Base-by-base conservation (phyloP, 2,888 invertebrate species). In the Cephalotes varians region DNA sequence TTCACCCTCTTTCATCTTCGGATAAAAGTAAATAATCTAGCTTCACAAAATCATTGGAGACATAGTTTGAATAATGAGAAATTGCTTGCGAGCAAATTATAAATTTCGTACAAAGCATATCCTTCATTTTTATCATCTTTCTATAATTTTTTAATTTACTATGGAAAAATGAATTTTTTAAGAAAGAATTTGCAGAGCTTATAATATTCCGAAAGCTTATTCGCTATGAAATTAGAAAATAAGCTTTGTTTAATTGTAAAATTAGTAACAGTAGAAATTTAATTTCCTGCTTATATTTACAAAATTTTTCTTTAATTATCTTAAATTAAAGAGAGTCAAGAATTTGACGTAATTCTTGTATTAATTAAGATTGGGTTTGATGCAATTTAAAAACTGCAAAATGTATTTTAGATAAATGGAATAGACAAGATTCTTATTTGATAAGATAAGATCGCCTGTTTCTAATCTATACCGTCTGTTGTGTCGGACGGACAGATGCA, bases 51-150 rank as follows among this genome's bases (percentile, higher is more conserved):
- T 65, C 80, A 49, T 51, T 15, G 47, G 15, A n/a, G n/a, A 65
- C 25, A 12, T 62, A 72, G 71, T 80, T 72, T 83, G 56, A 72
- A 58, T 65, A 72, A 44, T 25, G 34, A 28, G 28, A n/a, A 69
- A 25, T 18, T 74, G 25, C 34, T 51, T 25, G 25, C 4, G 31
- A 56, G 62, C 72, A 40, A 25, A 72, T 18, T 25, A 44, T 21
- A 31, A 31, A 31, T 18, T 31, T n/a, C 1, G 4, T 31, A 21
- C 37, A 65, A 28, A 76, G 40, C 21, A 5, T 28, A 51, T 2
- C 9, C 15, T 28, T 37, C 18, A 9, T 15, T 58, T 49, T 25
- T 25, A 25, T 4, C 21, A n/a, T 65, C 1, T 31, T 2, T 51
- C 5, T 15, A 6, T 49, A 1, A 37, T n/a, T 44, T 28, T 21